Percentiles rank a stretch among this genome's conserved stretches.
phyloP scores from a whole-genome alignment of 1,140 invertebrate species.

The Drosophila virilis region DNA sequence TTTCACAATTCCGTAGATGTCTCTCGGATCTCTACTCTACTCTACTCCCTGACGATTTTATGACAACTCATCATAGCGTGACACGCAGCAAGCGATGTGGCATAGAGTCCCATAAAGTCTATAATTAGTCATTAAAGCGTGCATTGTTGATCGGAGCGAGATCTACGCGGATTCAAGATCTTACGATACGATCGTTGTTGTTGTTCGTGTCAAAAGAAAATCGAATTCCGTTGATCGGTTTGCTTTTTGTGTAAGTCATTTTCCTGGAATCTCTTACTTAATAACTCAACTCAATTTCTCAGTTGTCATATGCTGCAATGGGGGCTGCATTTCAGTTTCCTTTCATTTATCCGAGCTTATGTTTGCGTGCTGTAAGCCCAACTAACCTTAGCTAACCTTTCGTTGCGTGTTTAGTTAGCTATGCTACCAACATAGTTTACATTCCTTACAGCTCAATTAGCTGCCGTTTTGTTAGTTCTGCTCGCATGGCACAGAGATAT shows the following conservation, averaged over 20 bases:
- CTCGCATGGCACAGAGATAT: neutral
- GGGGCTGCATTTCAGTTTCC: constrained; percentile 20
- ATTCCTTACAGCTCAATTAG: constrained; percentile 59
- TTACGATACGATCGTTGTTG: constrained; percentile 1
- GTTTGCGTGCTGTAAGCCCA: constrained; percentile 45
- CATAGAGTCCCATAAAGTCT: constrained; percentile 58
- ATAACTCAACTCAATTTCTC: constrained; percentile 9
- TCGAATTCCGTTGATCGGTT: constrained; percentile 27
- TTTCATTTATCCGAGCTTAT: constrained; percentile 7
- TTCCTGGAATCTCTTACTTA: constrained; percentile 29
- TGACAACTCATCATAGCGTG: constrained; percentile 82
- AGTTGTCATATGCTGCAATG: constrained; percentile 60
- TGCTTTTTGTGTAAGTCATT: constrained; percentile 42
- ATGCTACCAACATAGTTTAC: constrained; percentile 68
- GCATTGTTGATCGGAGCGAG: constrained; percentile 63
- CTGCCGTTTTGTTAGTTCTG: neutral
- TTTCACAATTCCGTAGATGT: constrained; percentile 10
- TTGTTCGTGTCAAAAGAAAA: constrained; percentile 18
- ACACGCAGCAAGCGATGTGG: constrained; percentile 53
- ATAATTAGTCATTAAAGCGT: constrained; percentile 82
- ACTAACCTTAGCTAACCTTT: constrained; percentile 10
- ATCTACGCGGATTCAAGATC: constrained; percentile 28
- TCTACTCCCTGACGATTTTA: constrained; percentile 71
- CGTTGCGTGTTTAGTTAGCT: constrained; percentile 52
- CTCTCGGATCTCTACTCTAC: constrained; percentile 8